Percentiles rank a stretch among this genome's conserved stretches.
Conservation (phyloP, 1,140 invertebrate species). For the Drosophila aff. region DNA sequence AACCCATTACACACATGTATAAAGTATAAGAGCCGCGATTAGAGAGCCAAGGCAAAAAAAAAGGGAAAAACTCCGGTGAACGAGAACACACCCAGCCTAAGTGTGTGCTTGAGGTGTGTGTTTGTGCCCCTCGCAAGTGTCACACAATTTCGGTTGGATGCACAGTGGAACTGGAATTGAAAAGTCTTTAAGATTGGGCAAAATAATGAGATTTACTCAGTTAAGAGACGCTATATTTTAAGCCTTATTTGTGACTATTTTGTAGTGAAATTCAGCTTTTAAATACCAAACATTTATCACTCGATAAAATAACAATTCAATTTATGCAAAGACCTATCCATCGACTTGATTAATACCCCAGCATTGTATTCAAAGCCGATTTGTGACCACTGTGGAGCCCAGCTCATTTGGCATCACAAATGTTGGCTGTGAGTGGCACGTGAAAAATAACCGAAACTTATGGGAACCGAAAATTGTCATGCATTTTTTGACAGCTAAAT, state of each 20-base stretch:
- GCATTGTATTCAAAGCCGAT: conserved; percentile 4
- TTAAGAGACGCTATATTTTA: not conserved
- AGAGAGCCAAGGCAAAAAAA: conserved; percentile 50
- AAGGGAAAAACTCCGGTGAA: conserved; percentile 30
- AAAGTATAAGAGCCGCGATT: conserved; percentile 68
- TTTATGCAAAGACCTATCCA: conserved; percentile 8
- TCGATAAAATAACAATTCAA: not conserved
- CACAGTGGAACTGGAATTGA: conserved; percentile 22
- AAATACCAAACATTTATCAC: conserved; percentile 1
- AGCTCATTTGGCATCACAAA: conserved; percentile 32
- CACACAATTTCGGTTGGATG: conserved; percentile 42
- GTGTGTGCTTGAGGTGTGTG: conserved; percentile 23
- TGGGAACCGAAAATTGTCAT: conserved; percentile 52
- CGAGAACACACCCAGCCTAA: conserved; percentile 62
- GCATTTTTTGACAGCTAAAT: conserved; percentile 74
- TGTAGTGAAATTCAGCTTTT: not conserved
- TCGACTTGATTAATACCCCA: conserved; percentile 16
- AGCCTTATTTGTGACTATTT: not conserved
- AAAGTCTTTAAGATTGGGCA: not conserved
- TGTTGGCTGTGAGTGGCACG: conserved; percentile 26
- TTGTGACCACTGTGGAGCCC: conserved; percentile 23
- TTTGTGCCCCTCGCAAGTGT: conserved; percentile 57
- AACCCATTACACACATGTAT: conserved; percentile 58
- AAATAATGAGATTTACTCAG: no score
- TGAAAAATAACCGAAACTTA: conserved; percentile 21